Evolutionary conservation across 53 echinoderm and acorn worm genomes (phyloP).

Genomic region (Astropecten irregularis): DNA sequence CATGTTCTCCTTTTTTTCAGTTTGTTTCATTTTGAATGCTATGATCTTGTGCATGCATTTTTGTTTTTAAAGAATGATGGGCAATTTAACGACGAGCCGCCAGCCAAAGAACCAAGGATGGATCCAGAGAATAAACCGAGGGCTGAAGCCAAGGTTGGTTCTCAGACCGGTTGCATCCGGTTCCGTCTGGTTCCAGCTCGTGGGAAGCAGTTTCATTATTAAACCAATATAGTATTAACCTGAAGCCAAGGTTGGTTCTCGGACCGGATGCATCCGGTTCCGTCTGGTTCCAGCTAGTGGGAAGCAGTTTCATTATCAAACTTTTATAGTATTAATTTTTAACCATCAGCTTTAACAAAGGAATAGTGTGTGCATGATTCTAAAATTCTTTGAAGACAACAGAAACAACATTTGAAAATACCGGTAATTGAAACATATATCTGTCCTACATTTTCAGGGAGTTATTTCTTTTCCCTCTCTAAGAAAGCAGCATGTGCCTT

Average conservation of each 20-base stretch:
- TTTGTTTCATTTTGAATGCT: constrained; percentile 40
- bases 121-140: constrained; percentile 37
- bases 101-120: constrained; percentile 68
- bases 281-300: background rate
- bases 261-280: constrained; percentile 13
- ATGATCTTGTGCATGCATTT: constrained; percentile 35
- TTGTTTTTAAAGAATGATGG: constrained; percentile 39
- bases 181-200: constrained; percentile 30
- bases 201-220: constrained; percentile 15
- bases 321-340: background rate
- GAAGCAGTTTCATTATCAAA: background rate
- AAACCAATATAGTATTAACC: background rate
- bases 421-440: too few relatives aligned
- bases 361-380: too few relatives aligned
- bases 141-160: constrained; percentile 54
- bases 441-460: too few relatives aligned
- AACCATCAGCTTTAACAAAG: too few relatives aligned
- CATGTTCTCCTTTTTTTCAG: too few relatives aligned
- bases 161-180: constrained; percentile 10
- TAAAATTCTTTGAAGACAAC: too few relatives aligned
- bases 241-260: background rate
- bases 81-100: constrained; percentile 66
- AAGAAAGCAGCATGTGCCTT: too few relatives aligned
- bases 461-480: too few relatives aligned
- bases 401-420: too few relatives aligned